A percentile compares a stretch with the other conserved stretches of the same genome.
Conservation (phyloP, 2,797 vertebrate species). For the Thamnophis elegans region DNA sequence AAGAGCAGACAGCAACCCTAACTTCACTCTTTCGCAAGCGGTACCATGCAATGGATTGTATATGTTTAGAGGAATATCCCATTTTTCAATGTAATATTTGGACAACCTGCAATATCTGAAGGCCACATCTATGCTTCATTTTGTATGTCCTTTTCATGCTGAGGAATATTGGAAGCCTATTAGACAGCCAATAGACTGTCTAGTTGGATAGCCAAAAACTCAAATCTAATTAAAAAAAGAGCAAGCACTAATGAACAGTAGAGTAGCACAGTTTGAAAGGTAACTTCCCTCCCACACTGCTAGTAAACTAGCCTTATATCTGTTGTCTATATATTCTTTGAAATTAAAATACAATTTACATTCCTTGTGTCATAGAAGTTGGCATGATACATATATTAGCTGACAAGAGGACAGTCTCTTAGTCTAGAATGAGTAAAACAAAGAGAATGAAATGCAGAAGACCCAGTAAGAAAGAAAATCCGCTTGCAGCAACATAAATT, state of each 20-base stretch:
- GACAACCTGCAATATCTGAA: not conserved
- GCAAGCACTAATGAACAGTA: not conserved
- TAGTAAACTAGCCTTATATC: not conserved
- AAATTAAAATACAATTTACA: conserved; percentile 31
- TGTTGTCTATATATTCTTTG: conserved; percentile 3
- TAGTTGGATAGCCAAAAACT: no score
- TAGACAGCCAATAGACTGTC: no score
- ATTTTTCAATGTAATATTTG: not conserved
- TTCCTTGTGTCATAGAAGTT: not conserved
- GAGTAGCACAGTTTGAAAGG: not conserved
- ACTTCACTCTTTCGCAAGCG: not conserved
- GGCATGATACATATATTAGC: conserved; percentile 29
- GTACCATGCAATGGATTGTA: not conserved
- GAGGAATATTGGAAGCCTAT: not conserved
- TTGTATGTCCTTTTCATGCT: not conserved
- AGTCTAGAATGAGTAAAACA: not conserved
- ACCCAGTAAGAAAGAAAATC: conserved; percentile 11
- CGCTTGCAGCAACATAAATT: conserved; percentile 28
- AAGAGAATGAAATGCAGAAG: conserved; percentile 58
- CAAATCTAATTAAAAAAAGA: not conserved
- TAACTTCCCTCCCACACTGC: not conserved
- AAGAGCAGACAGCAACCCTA: not conserved
- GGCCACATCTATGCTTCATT: not conserved
- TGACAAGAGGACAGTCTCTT: conserved; percentile 29
- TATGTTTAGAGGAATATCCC: not conserved